Percentiles rank a stretch among this genome's conserved stretches.
These are phyloP conservation scores for Zaprionus tsacasi DNA, from an alignment of 1,140 invertebrate species.

Conservation along the genomic window DNA sequence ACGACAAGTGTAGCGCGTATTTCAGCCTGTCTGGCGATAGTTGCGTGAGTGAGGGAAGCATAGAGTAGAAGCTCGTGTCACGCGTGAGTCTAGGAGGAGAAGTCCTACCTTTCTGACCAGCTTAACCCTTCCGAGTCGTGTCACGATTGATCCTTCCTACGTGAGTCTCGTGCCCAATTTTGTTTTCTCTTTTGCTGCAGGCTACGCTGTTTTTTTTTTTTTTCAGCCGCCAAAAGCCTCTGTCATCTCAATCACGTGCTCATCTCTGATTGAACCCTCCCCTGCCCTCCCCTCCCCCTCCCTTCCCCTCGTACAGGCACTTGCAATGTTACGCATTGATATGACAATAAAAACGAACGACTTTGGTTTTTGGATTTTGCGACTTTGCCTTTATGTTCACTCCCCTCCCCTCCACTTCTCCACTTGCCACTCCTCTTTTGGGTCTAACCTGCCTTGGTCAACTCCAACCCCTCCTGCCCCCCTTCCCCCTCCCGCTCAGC, in stretches of 20 bases:
- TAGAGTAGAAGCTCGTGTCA: background rate
- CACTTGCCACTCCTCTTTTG: background rate
- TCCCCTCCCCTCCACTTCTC: background rate
- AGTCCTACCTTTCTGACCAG: no score
- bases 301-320: background rate
- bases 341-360: conserved; percentile 78
- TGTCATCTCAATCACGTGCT: conserved; percentile 4
- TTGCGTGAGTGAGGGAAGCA: no score
- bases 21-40: no score
- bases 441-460: background rate
- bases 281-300: no score
- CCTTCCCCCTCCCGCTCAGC: background rate
- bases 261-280: conserved; percentile 8
- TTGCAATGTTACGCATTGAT: conserved; percentile 63
- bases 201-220: background rate
- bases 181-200: background rate
- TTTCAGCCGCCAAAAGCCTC: background rate
- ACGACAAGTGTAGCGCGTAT: background rate
- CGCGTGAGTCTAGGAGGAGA: background rate
- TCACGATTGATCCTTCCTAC: background rate
- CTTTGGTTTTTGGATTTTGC: conserved; percentile 80
- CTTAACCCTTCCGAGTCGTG: background rate
- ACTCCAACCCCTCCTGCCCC: background rate
- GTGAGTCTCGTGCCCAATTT: background rate
- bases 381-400: conserved; percentile 48